phyloP scores from a whole-genome alignment of 2,113 vertebrate genomes.

The Microcebus jonahi region DNA sequence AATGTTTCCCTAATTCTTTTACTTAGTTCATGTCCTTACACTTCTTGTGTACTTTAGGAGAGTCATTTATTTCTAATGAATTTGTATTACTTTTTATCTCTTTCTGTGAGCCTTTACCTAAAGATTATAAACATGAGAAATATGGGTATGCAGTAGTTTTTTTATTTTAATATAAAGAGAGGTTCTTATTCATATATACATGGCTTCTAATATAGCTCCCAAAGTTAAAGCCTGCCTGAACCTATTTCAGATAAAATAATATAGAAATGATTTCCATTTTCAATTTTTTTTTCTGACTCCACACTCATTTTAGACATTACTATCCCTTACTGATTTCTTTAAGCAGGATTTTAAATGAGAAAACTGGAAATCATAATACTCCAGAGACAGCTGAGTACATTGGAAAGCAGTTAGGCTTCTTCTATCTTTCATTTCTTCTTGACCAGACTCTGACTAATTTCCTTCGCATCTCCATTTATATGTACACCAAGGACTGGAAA shows the following conservation, averaged over 20 bases:
- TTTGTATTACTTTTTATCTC: not conserved
- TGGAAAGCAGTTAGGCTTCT: not conserved
- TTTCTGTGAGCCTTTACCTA: not conserved
- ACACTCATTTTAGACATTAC: not conserved
- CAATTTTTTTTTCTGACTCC: not conserved
- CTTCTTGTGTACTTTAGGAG: not conserved
- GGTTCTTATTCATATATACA: not conserved
- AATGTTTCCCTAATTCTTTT: not conserved
- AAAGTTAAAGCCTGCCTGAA: not conserved
- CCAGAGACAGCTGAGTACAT: not conserved
- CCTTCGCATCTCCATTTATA: slow-evolving; percentile 60
- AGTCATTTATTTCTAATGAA: not conserved
- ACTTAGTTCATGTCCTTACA: not conserved
- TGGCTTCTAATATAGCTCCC: not conserved
- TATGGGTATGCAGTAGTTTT: not conserved
- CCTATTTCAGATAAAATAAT: slow-evolving; percentile 13
- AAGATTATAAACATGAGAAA: not conserved
- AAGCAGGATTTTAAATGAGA: not conserved
- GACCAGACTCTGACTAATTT: slow-evolving; percentile 52
- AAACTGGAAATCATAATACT: not conserved
- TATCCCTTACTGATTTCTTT: not conserved
- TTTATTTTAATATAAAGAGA: not conserved
- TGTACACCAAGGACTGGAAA: slow-evolving; percentile 58
- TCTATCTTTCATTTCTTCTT: slow-evolving; percentile 2
- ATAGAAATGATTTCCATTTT: not conserved